Evolutionary conservation across 1,140 invertebrate species (phyloP).

Genomic region (Meloidogyne chitwoodi): DNA sequence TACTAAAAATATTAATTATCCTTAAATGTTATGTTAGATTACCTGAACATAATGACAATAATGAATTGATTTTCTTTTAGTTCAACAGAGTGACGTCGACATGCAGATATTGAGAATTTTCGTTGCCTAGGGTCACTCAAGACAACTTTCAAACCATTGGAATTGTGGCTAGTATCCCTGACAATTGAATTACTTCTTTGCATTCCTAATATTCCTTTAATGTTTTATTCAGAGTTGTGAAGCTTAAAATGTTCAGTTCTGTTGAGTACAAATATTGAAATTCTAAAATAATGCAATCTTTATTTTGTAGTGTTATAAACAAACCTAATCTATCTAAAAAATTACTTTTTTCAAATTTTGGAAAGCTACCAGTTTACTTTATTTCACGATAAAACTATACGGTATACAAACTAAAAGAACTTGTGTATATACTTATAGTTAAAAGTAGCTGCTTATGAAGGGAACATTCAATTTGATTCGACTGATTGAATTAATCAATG

Average conservation of each 20-base stretch:
- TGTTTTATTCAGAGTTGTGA: too few relatives aligned
- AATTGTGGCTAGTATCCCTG: not conserved
- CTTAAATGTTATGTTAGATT: not conserved
- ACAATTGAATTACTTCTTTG: not conserved
- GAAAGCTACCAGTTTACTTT: not conserved
- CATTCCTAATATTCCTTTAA: not conserved
- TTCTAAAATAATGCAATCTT: too few relatives aligned
- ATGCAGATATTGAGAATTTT: constrained; percentile 19
- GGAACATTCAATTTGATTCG: not conserved
- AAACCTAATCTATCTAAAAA: too few relatives aligned
- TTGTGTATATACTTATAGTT: not conserved
- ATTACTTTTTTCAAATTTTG: too few relatives aligned
- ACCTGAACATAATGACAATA: not conserved
- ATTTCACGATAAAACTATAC: not conserved
- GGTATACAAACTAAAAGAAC: not conserved
- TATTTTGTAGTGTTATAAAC: too few relatives aligned
- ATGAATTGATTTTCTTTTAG: not conserved
- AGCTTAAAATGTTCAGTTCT: too few relatives aligned
- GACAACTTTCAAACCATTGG: not conserved
- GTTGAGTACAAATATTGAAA: too few relatives aligned
- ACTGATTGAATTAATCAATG: not conserved
- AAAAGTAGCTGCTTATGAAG: not conserved
- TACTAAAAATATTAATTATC: constrained; percentile 27
- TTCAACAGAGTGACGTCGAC: constrained; percentile 15
- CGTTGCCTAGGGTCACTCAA: constrained; percentile 5